Conservation (phyloP, 2,113 vertebrate genomes). For the Tachycineta bicolor region DNA sequence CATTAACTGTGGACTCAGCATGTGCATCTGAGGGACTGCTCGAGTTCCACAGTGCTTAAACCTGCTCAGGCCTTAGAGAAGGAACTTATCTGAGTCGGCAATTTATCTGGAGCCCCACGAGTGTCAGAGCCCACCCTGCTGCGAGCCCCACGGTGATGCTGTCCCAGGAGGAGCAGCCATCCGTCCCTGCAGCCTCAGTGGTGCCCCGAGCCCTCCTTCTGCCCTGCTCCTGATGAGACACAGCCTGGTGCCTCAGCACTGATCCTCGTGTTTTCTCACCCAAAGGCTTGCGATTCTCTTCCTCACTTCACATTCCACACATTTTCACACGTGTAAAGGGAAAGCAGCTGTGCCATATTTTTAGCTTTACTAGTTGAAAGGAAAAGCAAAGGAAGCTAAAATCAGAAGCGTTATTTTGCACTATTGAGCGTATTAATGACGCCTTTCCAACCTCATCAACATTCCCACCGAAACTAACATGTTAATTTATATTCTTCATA, state of each 20-base stretch:
- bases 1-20: background rate
- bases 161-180: background rate
- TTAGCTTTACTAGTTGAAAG: constrained; percentile 41
- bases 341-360: constrained; percentile 48
- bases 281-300: background rate
- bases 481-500: constrained; percentile 60
- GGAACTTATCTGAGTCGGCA: too few species aligned
- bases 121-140: background rate
- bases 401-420: constrained; percentile 40
- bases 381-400: constrained; percentile 42
- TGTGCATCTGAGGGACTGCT: background rate
- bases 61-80: background rate
- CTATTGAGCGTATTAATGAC: constrained; percentile 41
- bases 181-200: background rate
- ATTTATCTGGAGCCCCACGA: background rate
- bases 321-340: constrained; percentile 7
- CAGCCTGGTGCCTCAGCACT: background rate
- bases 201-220: background rate
- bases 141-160: background rate
- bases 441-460: constrained; percentile 50
- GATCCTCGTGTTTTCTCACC: background rate
- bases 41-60: background rate
- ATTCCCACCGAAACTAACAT: constrained; percentile 40
- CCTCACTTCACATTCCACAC: constrained; percentile 8
- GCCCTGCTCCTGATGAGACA: fast-evolving